phyloP scores from a whole-genome alignment of 2,888 invertebrate genomes.

The Elegia similella region DNA sequence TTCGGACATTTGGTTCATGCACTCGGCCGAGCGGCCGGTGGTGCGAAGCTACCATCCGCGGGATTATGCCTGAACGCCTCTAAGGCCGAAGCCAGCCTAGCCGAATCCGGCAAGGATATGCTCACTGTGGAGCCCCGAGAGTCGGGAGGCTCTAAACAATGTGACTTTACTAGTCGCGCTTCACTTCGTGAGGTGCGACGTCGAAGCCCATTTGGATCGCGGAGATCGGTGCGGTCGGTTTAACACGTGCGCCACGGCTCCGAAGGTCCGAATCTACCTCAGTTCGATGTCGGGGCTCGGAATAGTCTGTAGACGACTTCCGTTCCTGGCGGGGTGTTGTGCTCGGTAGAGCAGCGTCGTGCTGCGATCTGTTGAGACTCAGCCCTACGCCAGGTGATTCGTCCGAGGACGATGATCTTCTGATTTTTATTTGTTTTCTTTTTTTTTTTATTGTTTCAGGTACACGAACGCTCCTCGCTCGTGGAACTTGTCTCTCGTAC shows the following conservation, averaged over 20 bases:
- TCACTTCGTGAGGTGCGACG: constrained; percentile 48
- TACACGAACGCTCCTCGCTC: too few species aligned
- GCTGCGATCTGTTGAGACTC: too few species aligned
- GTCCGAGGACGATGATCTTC: not conserved
- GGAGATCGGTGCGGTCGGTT: constrained; percentile 51
- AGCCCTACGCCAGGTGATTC: constrained; percentile 61
- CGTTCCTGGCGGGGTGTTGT: constrained; percentile 83
- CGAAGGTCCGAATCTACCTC: constrained; percentile 38
- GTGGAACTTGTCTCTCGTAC: too few species aligned
- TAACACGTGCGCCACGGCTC: constrained; percentile 41
- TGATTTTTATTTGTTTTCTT: not conserved
- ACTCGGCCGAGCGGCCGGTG: constrained; percentile 84
- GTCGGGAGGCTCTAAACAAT: constrained; percentile 72
- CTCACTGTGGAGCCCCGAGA: constrained; percentile 58
- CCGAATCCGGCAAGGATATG: constrained; percentile 71
- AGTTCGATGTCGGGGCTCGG: constrained; percentile 78
- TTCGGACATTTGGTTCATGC: constrained; percentile 83
- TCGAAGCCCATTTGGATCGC: constrained; percentile 56
- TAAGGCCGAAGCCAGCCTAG: constrained; percentile 84
- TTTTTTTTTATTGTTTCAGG: not conserved
- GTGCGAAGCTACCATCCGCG: constrained; percentile 81
- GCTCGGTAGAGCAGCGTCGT: constrained; percentile 69
- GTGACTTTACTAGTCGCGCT: constrained; percentile 55
- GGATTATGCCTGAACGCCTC: constrained; percentile 83
- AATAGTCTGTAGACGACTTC: constrained; percentile 84